Evolutionary conservation across 2,113 vertebrate genomes (phyloP).

Genomic region (Colaptes auratus): DNA sequence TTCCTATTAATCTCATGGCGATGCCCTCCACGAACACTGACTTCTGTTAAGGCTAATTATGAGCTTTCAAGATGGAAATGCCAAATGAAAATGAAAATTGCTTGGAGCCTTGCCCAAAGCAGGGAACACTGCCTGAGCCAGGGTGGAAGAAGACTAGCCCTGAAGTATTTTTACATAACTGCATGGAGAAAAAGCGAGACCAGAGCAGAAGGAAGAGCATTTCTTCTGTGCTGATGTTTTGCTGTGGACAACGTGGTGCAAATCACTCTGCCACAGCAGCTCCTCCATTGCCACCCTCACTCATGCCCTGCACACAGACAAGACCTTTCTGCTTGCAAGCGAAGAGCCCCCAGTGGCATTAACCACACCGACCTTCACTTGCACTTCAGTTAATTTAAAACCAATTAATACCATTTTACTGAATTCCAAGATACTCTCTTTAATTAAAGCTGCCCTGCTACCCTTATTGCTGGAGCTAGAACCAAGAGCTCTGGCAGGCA

Average conservation of each 20-base stretch:
- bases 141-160: background rate
- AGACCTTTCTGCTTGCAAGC: background rate
- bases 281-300: background rate
- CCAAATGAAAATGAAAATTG: conserved; percentile 41
- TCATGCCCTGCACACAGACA: fast-evolving
- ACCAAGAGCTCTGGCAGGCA: background rate
- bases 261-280: background rate
- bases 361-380: background rate
- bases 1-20: conserved; percentile 20
- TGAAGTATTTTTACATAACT: background rate
- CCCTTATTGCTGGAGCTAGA: background rate
- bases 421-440: background rate
- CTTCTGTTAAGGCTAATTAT: background rate
- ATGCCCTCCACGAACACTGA: background rate
- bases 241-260: fast-evolving
- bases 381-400: background rate
- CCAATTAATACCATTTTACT: background rate
- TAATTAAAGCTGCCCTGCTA: background rate
- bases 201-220: background rate
- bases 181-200: background rate
- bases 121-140: background rate
- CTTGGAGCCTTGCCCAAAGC: background rate
- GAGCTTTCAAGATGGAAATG: background rate
- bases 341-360: background rate
- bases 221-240: background rate